Conservation (phyloP, 2,888 invertebrate species). For the Leucozona laternaria region DNA sequence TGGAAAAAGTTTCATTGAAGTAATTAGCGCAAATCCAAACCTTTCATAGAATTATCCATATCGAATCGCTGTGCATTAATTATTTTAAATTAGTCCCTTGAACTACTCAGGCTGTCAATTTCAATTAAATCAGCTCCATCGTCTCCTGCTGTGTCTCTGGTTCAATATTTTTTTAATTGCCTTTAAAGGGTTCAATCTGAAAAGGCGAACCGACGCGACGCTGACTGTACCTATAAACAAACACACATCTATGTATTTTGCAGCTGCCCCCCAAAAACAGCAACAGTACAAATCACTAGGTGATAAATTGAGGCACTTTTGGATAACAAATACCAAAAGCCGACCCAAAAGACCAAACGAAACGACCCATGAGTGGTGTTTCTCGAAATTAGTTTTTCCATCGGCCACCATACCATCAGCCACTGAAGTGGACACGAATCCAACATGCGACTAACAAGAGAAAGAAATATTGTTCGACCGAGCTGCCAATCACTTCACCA, state of each 20-base stretch:
- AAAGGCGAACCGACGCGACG: constrained; percentile 31
- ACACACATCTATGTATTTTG: constrained; percentile 6
- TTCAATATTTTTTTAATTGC: background rate
- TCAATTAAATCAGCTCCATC: background rate
- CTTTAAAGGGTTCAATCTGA: constrained; percentile 9
- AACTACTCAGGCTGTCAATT: constrained; percentile 27
- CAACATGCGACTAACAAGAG: constrained; percentile 61
- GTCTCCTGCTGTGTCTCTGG: constrained; percentile 22
- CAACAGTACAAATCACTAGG: constrained; percentile 67
- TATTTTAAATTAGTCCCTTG: constrained; percentile 42
- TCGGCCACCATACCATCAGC: constrained; percentile 13
- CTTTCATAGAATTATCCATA: background rate
- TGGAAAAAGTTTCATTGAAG: background rate
- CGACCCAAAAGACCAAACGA: constrained; percentile 61
- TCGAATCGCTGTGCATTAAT: constrained; percentile 7
- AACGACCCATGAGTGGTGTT: constrained; percentile 68
- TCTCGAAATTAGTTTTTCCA: constrained; percentile 60
- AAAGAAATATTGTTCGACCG: constrained; percentile 50
- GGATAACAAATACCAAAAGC: constrained; percentile 68
- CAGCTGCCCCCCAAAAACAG: constrained; percentile 45
- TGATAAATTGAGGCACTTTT: constrained; percentile 73
- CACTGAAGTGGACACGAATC: constrained; percentile 41
- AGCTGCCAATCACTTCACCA: constrained; percentile 64
- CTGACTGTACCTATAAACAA: constrained; percentile 23
- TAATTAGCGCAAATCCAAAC: constrained; percentile 6